Base-by-base conservation (phyloP, 2,113 vertebrate genomes). In the Harpagus bidentatus region DNA sequence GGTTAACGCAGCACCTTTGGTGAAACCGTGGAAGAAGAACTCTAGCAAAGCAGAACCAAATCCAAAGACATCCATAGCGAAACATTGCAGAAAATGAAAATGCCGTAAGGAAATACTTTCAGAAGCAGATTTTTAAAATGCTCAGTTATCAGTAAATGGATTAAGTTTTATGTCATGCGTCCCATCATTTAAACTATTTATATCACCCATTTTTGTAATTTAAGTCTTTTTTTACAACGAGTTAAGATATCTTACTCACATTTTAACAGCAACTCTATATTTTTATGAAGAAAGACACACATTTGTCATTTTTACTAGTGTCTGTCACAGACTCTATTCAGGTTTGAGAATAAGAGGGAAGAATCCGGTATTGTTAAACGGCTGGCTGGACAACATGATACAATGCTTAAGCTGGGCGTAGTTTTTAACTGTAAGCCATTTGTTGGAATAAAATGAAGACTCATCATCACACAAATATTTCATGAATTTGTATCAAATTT, bases 401-500 rank as follows among this genome's bases (percentile, higher is more conserved):
- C 74, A 96, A 78, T 74, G 65, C 82, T 83, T 92, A 90, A 88
- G 63, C 67, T 66, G 63, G 66, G 79, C n/a, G 47, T 6, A 78
- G 63, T 63, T 96, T 95, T 91, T 58, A 88, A 90, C 62, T 86
- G 67, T 81, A 92, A 81, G 67, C 32, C 79, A 79, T 95, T 93
- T 93, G 67, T 78, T 90, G 55, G 78, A 86, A 90, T 77, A 92
- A 95, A 97, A 93, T 71, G 92, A 97, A 93, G 90, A 97, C 67
- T 97, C 92, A 96, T 95, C 95, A 96, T 62, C 85, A 66, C 86
- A 95, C 91, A 95, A 94, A 94, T 95, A 93, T 94, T 97, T 97
- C 96, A 97, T 92, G 88, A 94, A 92, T 93, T 97, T 36, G 10
- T 93, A 95, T 86, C 58, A 88, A 88, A 94, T 94, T 93, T 94